Percentiles rank a stretch among this genome's conserved stretches.
Conservation (phyloP, 1,140 invertebrate genomes). For the Caenorhabditis briggsae region DNA sequence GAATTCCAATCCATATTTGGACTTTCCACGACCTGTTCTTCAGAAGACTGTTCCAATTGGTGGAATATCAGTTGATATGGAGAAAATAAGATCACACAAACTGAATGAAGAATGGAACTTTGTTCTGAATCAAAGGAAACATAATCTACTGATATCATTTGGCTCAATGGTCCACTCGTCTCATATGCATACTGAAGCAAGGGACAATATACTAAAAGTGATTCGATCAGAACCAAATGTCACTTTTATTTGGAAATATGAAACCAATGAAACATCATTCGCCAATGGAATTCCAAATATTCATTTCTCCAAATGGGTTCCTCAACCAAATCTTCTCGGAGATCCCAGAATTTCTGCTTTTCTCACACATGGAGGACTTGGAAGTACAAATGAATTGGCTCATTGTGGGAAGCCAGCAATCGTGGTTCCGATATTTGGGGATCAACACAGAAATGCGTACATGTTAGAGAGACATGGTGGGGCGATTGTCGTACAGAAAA, state of each 20-base stretch:
- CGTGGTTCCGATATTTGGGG: constrained; percentile 69
- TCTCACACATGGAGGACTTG: constrained; percentile 72
- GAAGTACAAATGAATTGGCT: constrained; percentile 68
- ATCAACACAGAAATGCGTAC: constrained; percentile 68
- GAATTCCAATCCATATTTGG: constrained; percentile 60
- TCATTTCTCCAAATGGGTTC: constrained; percentile 26
- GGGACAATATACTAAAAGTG: background rate
- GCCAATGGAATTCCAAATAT: background rate
- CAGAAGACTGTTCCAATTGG: constrained; percentile 64
- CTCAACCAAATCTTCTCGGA: background rate
- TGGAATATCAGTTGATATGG: constrained; percentile 57
- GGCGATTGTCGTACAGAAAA: constrained; percentile 60
- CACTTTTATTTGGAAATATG: constrained; percentile 51
- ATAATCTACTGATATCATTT: constrained; percentile 1
- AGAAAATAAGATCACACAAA: constrained; percentile 26
- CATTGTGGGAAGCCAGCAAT: constrained; percentile 70
- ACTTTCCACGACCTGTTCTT: constrained; percentile 60
- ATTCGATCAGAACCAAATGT: background rate
- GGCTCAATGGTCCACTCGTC: constrained; percentile 19
- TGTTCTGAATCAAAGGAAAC: constrained; percentile 48
- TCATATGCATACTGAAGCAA: background rate
- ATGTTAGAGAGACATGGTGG: constrained; percentile 63
- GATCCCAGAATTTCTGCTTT: constrained; percentile 67
- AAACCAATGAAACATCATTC: constrained; percentile 30
- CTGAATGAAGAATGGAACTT: constrained; percentile 54